Conservation (phyloP, 2,113 vertebrate species). For the Charadrius vociferus region DNA sequence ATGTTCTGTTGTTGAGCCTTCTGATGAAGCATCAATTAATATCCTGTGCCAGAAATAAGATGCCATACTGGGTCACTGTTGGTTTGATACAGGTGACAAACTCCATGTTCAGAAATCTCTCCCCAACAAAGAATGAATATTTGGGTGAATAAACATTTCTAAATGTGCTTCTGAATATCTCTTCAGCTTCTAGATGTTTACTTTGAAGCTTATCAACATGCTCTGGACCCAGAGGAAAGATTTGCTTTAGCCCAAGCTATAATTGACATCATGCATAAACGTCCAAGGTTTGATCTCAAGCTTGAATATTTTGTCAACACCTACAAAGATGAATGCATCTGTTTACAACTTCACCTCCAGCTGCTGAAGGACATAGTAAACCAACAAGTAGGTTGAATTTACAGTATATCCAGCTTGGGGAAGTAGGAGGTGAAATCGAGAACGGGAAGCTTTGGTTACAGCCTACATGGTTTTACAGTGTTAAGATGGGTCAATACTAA, state of each 20-base stretch:
- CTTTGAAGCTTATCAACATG: constrained; percentile 79
- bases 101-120: background rate
- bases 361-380: constrained; percentile 70
- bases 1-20: background rate
- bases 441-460: background rate
- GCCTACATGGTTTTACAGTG: background rate
- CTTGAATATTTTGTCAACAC: constrained; percentile 68
- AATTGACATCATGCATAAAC: constrained; percentile 70
- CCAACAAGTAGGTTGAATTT: constrained; percentile 7
- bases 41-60: background rate
- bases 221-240: constrained; percentile 73
- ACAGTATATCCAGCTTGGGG: background rate
- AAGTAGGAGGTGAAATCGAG: background rate
- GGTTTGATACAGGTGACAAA: background rate
- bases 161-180: background rate
- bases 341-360: constrained; percentile 73
- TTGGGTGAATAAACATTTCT: background rate
- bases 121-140: background rate
- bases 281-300: constrained; percentile 73
- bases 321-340: constrained; percentile 69
- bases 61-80: background rate
- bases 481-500: background rate
- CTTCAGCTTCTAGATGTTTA: constrained; percentile 79
- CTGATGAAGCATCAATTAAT: background rate
- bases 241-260: constrained; percentile 73